These are phyloP conservation scores for Parthenolecanium corni DNA, from an alignment of 2,888 invertebrate genomes.

Conservation along the genomic window DNA sequence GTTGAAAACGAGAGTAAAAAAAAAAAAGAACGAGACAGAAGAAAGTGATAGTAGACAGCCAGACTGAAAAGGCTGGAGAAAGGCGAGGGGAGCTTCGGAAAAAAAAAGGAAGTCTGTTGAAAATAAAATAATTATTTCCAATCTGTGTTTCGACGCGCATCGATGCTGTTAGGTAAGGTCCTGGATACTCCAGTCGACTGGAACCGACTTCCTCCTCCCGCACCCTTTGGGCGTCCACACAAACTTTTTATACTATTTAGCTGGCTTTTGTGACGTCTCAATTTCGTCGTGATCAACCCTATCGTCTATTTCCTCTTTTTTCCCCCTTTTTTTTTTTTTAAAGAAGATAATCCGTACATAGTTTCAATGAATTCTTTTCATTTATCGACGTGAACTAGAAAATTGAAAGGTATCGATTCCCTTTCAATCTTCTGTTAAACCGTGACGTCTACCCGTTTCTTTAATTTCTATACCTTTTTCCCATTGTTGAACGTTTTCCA, in stretches of 20 bases:
- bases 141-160: slow-evolving; percentile 25
- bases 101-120: slow-evolving; percentile 20
- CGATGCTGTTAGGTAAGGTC: slow-evolving; percentile 25
- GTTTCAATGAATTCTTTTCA: background rate
- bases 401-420: slow-evolving; percentile 11
- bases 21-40: too few relatives aligned
- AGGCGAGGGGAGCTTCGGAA: too few relatives aligned
- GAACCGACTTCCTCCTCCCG: background rate
- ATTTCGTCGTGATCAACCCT: slow-evolving; percentile 21
- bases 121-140: slow-evolving; percentile 27
- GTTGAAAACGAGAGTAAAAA: too few relatives aligned
- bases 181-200: slow-evolving; percentile 19
- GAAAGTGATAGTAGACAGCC: too few relatives aligned
- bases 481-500: too few relatives aligned
- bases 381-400: slow-evolving; percentile 4
- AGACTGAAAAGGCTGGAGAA: too few relatives aligned
- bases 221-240: background rate
- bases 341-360: too few relatives aligned
- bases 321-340: too few relatives aligned
- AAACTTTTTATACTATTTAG: slow-evolving; percentile 20
- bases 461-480: too few relatives aligned
- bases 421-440: slow-evolving; percentile 20
- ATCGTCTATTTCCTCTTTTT: background rate
- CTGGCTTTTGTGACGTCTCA: slow-evolving; percentile 15
- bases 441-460: slow-evolving; percentile 13